Evolutionary conservation across 1,140 invertebrate genomes (phyloP).

Genomic region (Danaus melanippus): DNA sequence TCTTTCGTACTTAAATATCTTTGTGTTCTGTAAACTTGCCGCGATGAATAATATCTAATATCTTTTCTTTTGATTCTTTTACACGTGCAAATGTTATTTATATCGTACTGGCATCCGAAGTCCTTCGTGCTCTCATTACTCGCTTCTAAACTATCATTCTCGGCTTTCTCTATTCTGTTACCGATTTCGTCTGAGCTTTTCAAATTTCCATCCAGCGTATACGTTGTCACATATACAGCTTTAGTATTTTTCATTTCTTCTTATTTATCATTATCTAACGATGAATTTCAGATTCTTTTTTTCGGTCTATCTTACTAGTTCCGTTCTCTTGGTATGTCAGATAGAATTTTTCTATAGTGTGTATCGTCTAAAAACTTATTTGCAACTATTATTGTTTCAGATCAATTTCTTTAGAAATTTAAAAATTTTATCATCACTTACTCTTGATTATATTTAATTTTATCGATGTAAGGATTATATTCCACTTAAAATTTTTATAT

Average conservation of each 20-base stretch:
- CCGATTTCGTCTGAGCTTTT: constrained; percentile 18
- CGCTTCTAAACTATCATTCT: constrained; percentile 12
- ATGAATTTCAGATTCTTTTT: constrained; percentile 19
- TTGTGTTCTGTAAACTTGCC: constrained; percentile 26
- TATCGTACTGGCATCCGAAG: constrained; percentile 35
- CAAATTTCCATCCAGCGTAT: constrained; percentile 14
- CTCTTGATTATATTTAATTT: too few relatives aligned
- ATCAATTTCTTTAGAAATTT: constrained; percentile 6
- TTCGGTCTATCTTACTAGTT: neutral
- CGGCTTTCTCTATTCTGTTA: constrained; percentile 12
- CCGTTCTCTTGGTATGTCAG: neutral
- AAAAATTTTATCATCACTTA: neutral
- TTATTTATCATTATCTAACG: constrained; percentile 48
- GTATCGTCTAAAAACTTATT: constrained; percentile 1
- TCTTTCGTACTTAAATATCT: constrained; percentile 29
- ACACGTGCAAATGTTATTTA: constrained; percentile 34
- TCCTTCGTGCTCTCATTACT: constrained; percentile 18
- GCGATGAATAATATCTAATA: constrained; percentile 23
- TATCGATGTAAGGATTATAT: too few relatives aligned
- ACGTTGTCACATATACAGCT: constrained; percentile 32
- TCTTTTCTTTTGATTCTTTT: constrained; percentile 21
- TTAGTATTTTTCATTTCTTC: constrained; percentile 55
- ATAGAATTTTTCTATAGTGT: neutral
- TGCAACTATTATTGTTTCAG: constrained; percentile 3
- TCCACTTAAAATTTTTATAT: too few relatives aligned